A percentile compares a stretch with the other conserved stretches of the same genome.
Evolutionary conservation across 92 coral and sea anemone species (phyloP).

Genomic region (Porites divaricata): DNA sequence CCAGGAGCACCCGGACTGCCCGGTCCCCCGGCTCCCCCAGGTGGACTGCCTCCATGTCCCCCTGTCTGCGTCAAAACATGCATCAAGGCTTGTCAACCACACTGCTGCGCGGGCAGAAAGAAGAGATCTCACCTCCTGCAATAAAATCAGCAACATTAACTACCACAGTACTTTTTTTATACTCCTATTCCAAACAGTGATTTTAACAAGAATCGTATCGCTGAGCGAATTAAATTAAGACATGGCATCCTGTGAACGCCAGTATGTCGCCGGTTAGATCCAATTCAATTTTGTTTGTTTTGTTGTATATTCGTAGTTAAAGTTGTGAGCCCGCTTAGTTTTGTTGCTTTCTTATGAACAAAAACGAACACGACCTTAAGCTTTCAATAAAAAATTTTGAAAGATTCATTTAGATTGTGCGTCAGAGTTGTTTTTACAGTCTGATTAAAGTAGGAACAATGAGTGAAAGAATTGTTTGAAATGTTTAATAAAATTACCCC

Average conservation of each 20-base stretch:
- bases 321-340: constrained; percentile 35
- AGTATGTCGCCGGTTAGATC: constrained; percentile 4
- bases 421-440: neutral
- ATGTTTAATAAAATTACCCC: constrained; percentile 45
- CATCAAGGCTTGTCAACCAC: constrained; percentile 97
- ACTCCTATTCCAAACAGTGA: constrained; percentile 66
- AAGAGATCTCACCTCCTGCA: constrained; percentile 76
- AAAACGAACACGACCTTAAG: constrained; percentile 21
- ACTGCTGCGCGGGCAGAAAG: constrained; percentile 94
- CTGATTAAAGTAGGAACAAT: constrained; percentile 22
- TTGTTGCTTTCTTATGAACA: constrained; percentile 42
- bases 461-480: constrained; percentile 43
- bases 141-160: constrained; percentile 29
- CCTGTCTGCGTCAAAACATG: constrained; percentile 99
- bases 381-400: constrained; percentile 31
- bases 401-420: neutral
- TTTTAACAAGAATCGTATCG: constrained; percentile 28
- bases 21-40: constrained; percentile 99
- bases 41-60: constrained; percentile 99
- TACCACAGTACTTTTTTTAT: constrained; percentile 60
- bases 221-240: constrained; percentile 33
- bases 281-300: constrained; percentile 16
- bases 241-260: neutral
- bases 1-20: constrained; percentile 92
- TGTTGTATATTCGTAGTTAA: constrained; percentile 34